These are phyloP conservation scores for Fistularia commersonii DNA, from an alignment of 2,797 vertebrate species.

Conservation along the genomic window DNA sequence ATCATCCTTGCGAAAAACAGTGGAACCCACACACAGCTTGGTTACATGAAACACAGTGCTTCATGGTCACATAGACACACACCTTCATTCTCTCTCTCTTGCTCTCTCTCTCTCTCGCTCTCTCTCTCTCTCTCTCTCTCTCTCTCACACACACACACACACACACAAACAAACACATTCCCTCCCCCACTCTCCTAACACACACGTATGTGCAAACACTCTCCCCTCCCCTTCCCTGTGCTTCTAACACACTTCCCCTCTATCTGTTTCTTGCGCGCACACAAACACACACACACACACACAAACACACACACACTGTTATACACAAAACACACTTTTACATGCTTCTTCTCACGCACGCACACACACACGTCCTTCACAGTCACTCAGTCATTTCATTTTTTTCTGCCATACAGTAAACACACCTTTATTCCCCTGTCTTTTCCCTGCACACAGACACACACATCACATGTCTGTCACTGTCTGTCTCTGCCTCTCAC, in stretches of 20 bases:
- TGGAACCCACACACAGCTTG: slow-evolving; percentile 36
- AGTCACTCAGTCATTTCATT: slow-evolving; percentile 37
- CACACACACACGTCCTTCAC: slow-evolving; percentile 58
- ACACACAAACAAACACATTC: slow-evolving; percentile 53
- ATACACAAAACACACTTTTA: slow-evolving; percentile 43
- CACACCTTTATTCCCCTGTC: slow-evolving; percentile 51
- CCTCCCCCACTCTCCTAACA: slow-evolving; percentile 65
- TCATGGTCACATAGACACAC: slow-evolving; percentile 38
- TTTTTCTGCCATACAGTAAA: slow-evolving; percentile 45
- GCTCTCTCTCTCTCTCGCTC: slow-evolving; percentile 24
- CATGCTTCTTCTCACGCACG: slow-evolving; percentile 46
- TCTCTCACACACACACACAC: too few relatives aligned
- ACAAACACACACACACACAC: slow-evolving; percentile 3
- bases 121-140: slow-evolving; percentile 34
- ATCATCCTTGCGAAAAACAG: slow-evolving; percentile 27
- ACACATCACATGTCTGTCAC: slow-evolving; percentile 37
- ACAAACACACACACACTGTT: slow-evolving; percentile 14
- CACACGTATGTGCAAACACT: slow-evolving; percentile 63
- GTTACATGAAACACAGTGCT: slow-evolving; percentile 50
- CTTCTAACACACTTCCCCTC: slow-evolving; percentile 74
- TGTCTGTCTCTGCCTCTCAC: slow-evolving; percentile 18
- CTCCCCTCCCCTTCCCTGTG: slow-evolving; percentile 68
- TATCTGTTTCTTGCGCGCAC: slow-evolving; percentile 49
- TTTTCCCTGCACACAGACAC: slow-evolving; percentile 18
- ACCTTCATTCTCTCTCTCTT: slow-evolving; percentile 12